Evolutionary conservation across 2,113 vertebrate genomes (phyloP), one percentile per base, ranked within the genome.

Genomic region (Trachemys scripta): DNA sequence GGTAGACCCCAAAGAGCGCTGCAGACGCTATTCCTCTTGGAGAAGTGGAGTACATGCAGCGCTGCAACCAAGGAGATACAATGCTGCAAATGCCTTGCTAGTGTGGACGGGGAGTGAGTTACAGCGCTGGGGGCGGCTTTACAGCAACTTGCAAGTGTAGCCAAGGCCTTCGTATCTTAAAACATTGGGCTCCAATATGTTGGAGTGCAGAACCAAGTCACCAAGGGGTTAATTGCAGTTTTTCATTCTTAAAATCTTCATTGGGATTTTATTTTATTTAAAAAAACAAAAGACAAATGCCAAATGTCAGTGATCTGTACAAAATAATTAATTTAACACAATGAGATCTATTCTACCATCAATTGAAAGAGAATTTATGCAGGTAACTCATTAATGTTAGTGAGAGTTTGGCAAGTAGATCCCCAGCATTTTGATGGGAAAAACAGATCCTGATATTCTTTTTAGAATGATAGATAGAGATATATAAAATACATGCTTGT

Each of bases 341-440:
- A 97, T 96, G 96, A 94, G 95, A 98, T 97, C 97, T 97, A 87
- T 96, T 95, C 95, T 95, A 59, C 96, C 97, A 98, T 98, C 88
- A 97, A 98, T 98, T 97, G 92, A 96, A 96, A 90, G 84, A 97
- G 96, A 97, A 98, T 98, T 98, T 98, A 98, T 98, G 98, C 98
- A 98, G 98, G 98, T 98, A 98, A 98, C 97, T 98, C 98, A 98
- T 98, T 98, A 98, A 98, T 97, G 97, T 96, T 83, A 69, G 91
- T 53, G 83, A 95, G 94, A 95, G 53, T 96, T 97, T 97, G 91
- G 97, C 98, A 97, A 97, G 97, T 97, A 98, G 98, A 98, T 98
- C 93, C 97, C 2, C 91, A 97, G 85, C 88, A 97, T 85, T 98
- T 96, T 88, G 75, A 97, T 96, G 88, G 93, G 85, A 96, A 98